phyloP scores from a whole-genome alignment of 2,797 vertebrate species.

The Peromyscus melanophrys region DNA sequence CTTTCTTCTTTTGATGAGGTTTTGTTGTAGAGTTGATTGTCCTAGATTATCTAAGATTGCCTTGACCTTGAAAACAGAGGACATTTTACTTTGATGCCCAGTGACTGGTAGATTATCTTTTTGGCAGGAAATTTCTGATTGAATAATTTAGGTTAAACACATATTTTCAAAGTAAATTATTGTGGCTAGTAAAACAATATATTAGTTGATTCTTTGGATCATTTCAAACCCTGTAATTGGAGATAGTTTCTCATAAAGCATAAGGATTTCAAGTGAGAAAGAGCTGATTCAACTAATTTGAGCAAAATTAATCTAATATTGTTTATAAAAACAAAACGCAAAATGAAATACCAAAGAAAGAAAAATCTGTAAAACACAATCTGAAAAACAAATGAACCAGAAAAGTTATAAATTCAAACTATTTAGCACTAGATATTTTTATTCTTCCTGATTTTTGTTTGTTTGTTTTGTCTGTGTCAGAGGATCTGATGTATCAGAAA shows the following conservation, averaged over 20 bases:
- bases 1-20: background rate
- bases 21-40: background rate
- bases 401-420: background rate
- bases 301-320: background rate
- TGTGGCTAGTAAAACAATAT: background rate
- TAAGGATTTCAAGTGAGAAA: background rate
- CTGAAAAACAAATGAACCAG: background rate
- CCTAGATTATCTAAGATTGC: background rate
- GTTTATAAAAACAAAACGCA: background rate
- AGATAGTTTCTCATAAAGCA: background rate
- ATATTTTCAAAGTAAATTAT: background rate
- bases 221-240: background rate
- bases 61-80: background rate
- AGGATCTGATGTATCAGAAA: background rate
- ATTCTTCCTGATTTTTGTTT: background rate
- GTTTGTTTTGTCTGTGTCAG: background rate
- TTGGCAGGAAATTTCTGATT: background rate
- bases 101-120: background rate
- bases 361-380: background rate
- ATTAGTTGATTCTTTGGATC: background rate
- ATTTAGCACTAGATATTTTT: background rate
- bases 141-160: background rate
- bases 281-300: background rate
- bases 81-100: background rate
- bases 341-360: background rate